Evolutionary conservation across 2,888 invertebrate species (phyloP), one percentile per base, ranked within the genome.

Genomic region (Rhimphoctona megacephalus): DNA sequence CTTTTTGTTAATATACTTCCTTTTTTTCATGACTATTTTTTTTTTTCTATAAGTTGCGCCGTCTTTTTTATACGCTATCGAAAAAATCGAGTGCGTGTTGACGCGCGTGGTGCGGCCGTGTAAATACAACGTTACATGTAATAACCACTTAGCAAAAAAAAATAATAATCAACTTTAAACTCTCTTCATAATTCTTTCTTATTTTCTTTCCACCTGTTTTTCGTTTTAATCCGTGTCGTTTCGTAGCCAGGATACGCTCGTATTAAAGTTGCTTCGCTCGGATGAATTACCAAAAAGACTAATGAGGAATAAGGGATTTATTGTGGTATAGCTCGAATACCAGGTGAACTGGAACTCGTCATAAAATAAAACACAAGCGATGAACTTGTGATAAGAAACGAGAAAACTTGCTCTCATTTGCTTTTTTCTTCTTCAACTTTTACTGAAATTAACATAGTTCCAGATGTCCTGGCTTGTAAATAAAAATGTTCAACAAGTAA

Each of bases 91-190:
- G 90, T 89, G 92, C 91, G 93, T 91, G 92, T 93, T 89, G 93
- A 93, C 92, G 93, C 76, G 82, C 92, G 92, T 91, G 92, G 92
- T 93, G 93, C 93, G 93, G 92, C 92, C 89, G 90, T 93, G 92
- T 92, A 92, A 85, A 92, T 92, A 91, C 81, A 87, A 43, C 87
- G 88, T 39, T 82, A 73, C 80, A 84, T 80, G 78, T 66, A 81
- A 85, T 80, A 82, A 83, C 87, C 39, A 87, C 54, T 87, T 66
- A 19, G n/a, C 36, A 17, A 67, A 69, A 43, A 69, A 54, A 36
- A n/a, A 54, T 36, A 78, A 43, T n/a, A 49, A 70, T 57, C 54
- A 39, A 61, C 70, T 86, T 67, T 14, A 33, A 43, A 36, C 76
- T 81, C 72, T 83, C 64, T 80, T 73, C 39, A 67, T 81, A 69